Percentiles rank a stretch among this genome's conserved stretches.
phyloP scores from a whole-genome alignment of 1,140 invertebrate species.

The Drosophila lacteicornis region DNA sequence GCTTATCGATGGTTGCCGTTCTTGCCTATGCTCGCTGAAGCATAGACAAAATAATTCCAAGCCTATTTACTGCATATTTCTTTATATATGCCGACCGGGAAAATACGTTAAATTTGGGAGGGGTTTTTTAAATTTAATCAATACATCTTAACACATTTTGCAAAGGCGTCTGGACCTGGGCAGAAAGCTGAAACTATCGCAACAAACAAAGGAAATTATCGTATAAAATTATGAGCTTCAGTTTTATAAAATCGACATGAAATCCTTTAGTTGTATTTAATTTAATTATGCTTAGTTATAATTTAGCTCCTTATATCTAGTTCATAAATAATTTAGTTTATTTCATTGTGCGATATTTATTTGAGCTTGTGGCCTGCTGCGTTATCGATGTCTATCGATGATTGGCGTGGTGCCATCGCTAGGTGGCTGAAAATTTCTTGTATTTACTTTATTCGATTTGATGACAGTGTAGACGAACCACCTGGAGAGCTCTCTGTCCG shows the following conservation, averaged over 20 bases:
- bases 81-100: no score
- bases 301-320: no score
- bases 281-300: no score
- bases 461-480: constrained; percentile 5
- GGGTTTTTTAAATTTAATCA: neutral
- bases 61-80: constrained; percentile 1
- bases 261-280: no score
- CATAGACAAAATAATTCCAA: neutral
- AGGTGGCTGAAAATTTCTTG: constrained; percentile 36
- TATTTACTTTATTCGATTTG: constrained; percentile 53
- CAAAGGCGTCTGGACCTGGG: neutral
- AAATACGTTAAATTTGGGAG: neutral
- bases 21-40: neutral
- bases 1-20: constrained; percentile 15
- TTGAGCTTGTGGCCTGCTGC: neutral
- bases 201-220: neutral
- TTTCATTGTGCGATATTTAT: no score
- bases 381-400: constrained; percentile 42
- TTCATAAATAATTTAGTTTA: neutral
- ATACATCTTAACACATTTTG: neutral
- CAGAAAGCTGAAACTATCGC: neutral
- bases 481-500: neutral
- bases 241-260: no score
- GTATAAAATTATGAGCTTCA: no score
- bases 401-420: constrained; percentile 20